Evolutionary conservation across 1,140 invertebrate species (phyloP).

Genomic region (Drosophila dunni): DNA sequence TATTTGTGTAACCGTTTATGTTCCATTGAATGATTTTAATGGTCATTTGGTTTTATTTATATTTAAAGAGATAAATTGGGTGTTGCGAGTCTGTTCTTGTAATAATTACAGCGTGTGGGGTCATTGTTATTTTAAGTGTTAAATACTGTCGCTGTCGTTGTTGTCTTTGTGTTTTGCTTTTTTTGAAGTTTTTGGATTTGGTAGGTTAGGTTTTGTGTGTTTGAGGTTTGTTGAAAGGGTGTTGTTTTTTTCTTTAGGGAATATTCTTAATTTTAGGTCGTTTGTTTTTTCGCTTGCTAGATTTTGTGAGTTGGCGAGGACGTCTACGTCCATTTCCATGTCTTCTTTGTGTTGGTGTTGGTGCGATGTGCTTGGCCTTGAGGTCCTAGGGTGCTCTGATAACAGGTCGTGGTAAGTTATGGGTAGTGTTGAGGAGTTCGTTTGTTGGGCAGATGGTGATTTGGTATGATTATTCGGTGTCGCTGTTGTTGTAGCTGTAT

Average conservation of each 20-base stretch:
- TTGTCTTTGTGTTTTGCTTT: too few species aligned
- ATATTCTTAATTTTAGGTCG: not conserved
- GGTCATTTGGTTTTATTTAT: too few species aligned
- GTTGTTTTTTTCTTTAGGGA: conserved; percentile 4
- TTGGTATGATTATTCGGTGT: not conserved
- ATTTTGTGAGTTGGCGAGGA: not conserved
- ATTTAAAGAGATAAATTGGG: too few species aligned
- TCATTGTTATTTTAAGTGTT: too few species aligned
- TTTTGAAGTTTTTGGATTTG: too few species aligned
- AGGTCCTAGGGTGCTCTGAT: not conserved
- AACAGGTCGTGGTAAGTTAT: not conserved
- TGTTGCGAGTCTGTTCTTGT: too few species aligned
- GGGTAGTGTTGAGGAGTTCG: conserved; percentile 1
- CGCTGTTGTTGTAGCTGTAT: not conserved
- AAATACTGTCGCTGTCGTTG: too few species aligned
- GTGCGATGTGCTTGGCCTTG: not conserved
- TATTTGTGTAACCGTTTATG: too few species aligned
- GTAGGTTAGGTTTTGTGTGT: not conserved
- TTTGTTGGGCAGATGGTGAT: conserved; percentile 7
- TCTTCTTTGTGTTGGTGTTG: not conserved
- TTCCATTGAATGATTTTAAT: too few species aligned
- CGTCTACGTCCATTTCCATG: too few species aligned
- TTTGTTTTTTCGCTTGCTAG: not conserved
- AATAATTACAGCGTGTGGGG: too few species aligned
- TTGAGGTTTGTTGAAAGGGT: conserved; percentile 11